Base-by-base conservation (phyloP, 2,797 vertebrate species). In the Cossypha heuglini region DNA sequence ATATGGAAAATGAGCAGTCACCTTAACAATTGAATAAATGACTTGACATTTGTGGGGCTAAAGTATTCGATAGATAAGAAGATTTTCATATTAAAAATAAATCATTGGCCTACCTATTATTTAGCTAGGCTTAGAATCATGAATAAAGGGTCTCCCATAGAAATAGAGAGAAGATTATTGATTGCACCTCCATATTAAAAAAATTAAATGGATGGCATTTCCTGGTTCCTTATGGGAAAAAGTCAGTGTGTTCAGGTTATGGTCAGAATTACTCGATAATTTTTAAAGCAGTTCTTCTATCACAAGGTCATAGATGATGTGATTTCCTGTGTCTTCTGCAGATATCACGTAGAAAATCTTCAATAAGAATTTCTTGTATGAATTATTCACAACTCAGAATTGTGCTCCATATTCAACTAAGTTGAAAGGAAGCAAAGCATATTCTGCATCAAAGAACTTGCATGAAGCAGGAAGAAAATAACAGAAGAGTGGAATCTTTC, bases 71-170 rank as follows among this genome's bases (percentile, higher is more conserved):
- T 98, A 97, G 94, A 96, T 97, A 97, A 97, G 95, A 97, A 95
- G 97, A 97, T 98, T 98, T 97, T 97, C 89, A 59, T 97, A 97
- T 97, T 97, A 98, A 98, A 98, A 98, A 98, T 97, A 97, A 97
- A 98, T 98, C 97, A 97, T 97, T 97, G 97, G 82, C 96, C 92
- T 94, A 93, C 94, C 96, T 97, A 94, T 97, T 97, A 97, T 93
- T 97, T 97, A 96, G 96, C 90, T 97, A 93, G 89, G 88, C 96
- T 97, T 78, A 64, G 95, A 96, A 93, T 94, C 93, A 92, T 96
- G 93, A 96, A 95, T 97, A 97, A 96, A 95, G 86, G 63, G 55
- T 90, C 75, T 94, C 77, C 86, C 57, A 94, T 26, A 93, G 63
- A 92, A 95, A 94, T 67, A 86, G 51, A 81, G 58, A 86, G 77